Evolutionary conservation across 2,888 invertebrate genomes (phyloP).

Genomic region (Drosophila maculinotata): DNA sequence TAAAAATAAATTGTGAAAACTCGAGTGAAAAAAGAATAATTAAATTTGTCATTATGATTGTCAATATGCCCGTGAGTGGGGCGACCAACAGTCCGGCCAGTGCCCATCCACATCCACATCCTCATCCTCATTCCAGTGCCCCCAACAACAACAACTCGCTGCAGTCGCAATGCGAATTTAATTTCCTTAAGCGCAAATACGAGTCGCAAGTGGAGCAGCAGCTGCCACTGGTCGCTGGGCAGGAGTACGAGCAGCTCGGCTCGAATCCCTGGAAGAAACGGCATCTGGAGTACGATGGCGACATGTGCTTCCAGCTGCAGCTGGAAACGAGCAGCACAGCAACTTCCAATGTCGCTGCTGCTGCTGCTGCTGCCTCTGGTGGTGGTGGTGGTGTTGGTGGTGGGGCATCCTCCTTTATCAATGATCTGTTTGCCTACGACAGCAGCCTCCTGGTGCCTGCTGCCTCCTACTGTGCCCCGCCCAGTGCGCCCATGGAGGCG

Average conservation of each 20-base stretch:
- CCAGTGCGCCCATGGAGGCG: slow-evolving; percentile 57
- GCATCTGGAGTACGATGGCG: slow-evolving; percentile 67
- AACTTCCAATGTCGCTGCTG: too few species aligned
- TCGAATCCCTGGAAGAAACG: slow-evolving; percentile 79
- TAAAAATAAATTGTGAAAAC: background rate
- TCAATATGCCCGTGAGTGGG: slow-evolving; percentile 76
- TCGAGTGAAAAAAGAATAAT: background rate
- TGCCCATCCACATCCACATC: slow-evolving; percentile 10
- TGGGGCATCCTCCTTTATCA: slow-evolving; percentile 71
- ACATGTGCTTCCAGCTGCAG: slow-evolving; percentile 68
- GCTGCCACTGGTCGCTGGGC: slow-evolving; percentile 30
- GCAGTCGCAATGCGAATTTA: slow-evolving; percentile 74
- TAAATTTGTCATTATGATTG: slow-evolving; percentile 68
- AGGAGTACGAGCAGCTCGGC: slow-evolving; percentile 59
- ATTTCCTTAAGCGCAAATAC: slow-evolving; percentile 82
- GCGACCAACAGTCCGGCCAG: slow-evolving; percentile 34
- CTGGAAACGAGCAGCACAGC: slow-evolving; percentile 41
- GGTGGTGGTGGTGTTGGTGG: background rate
- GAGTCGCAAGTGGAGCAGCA: slow-evolving; percentile 46
- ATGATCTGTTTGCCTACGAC: slow-evolving; percentile 83
- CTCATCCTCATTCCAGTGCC: slow-evolving; percentile 17
- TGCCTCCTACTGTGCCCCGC: slow-evolving; percentile 45
- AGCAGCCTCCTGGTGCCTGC: slow-evolving; percentile 78
- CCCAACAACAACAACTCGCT: slow-evolving; percentile 49
- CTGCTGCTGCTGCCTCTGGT: slow-evolving; percentile 1